Evolutionary conservation across 1,140 invertebrate species (phyloP).

Genomic region (Zelostemma sp.): DNA sequence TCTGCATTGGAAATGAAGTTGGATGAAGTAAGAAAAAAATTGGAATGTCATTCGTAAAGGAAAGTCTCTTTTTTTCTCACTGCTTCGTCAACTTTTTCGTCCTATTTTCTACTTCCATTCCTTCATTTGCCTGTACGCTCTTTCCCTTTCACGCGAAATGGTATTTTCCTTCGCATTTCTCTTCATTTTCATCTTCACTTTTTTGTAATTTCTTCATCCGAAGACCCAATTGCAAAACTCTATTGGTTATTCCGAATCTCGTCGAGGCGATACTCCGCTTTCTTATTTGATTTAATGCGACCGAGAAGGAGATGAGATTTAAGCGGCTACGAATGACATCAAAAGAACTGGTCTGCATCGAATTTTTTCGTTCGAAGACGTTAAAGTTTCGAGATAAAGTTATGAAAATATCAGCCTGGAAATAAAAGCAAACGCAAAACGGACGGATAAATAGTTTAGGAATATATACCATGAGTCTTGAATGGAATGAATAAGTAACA

Average conservation of each 20-base stretch:
- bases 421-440: not conserved
- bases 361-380: not conserved
- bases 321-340: not conserved
- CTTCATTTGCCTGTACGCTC: not conserved
- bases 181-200: constrained; percentile 1
- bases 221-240: constrained; percentile 6
- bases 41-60: not conserved
- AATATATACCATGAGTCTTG: too few species aligned
- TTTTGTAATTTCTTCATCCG: not conserved
- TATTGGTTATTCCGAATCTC: constrained; percentile 1
- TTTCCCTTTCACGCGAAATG: not conserved
- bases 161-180: not conserved
- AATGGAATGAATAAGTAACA: too few species aligned
- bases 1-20: constrained; percentile 45
- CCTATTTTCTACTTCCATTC: too few species aligned
- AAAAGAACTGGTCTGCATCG: not conserved
- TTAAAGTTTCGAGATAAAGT: not conserved
- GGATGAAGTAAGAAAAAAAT: not conserved
- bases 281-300: not conserved
- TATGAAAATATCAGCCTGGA: not conserved
- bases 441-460: too few species aligned
- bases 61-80: constrained; percentile 1
- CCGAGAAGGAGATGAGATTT: not conserved
- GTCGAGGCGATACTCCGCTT: not conserved
- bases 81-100: not conserved